These are phyloP conservation scores for Myotis lucifugus DNA, from an alignment of 2,113 vertebrate species.

Conservation along the genomic window DNA sequence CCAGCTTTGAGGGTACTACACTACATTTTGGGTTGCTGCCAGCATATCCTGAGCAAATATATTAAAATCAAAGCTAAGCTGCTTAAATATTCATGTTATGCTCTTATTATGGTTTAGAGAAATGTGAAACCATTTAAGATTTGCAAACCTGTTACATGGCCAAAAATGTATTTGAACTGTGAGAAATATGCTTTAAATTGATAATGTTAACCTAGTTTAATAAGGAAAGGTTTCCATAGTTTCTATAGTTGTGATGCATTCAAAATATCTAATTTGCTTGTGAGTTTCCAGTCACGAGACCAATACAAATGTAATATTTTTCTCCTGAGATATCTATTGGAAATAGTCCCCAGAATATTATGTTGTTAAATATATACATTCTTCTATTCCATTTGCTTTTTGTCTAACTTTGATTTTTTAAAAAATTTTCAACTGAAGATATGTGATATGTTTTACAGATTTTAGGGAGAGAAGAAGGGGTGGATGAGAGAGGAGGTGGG, in stretches of 20 bases:
- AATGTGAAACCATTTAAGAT: constrained; percentile 90
- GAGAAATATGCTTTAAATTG: constrained; percentile 75
- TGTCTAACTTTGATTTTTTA: not conserved
- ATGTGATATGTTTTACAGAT: not conserved
- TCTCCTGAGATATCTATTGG: constrained; percentile 4
- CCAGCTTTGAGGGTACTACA: constrained; percentile 90
- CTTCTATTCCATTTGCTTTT: not conserved
- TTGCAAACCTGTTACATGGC: constrained; percentile 87
- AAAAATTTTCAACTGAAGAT: not conserved
- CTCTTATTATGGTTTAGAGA: constrained; percentile 91
- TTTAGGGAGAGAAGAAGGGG: not conserved
- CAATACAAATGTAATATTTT: constrained; percentile 44
- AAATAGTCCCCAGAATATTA: not conserved
- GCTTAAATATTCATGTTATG: constrained; percentile 94
- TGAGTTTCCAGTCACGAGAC: constrained; percentile 59
- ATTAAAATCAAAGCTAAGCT: constrained; percentile 95
- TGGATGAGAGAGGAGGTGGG: not conserved
- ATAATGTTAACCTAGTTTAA: constrained; percentile 80
- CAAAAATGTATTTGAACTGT: constrained; percentile 85
- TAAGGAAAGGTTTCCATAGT: constrained; percentile 72
- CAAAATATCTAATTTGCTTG: constrained; percentile 69
- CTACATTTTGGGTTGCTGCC: constrained; percentile 89
- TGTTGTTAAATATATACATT: not conserved
- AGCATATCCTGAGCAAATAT: constrained; percentile 91
- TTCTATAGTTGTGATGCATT: constrained; percentile 70